A percentile compares a stretch with the other conserved stretches of the same genome.
phyloP scores from a whole-genome alignment of 1,140 invertebrate species.

The Drosophila athabasca region DNA sequence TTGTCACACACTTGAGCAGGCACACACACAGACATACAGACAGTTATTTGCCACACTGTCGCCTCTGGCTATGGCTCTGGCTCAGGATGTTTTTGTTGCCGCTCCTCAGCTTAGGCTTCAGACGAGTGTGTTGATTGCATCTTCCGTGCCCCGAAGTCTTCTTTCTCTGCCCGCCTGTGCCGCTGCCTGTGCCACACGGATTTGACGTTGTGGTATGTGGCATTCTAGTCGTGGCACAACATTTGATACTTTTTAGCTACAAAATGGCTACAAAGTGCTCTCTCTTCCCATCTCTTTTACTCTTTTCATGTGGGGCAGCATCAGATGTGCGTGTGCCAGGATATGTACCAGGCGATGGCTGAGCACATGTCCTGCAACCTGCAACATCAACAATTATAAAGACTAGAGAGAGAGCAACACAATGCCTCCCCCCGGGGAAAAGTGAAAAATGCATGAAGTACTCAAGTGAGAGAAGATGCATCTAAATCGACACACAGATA shows the following conservation, averaged over 20 bases:
- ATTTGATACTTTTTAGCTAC: conserved; percentile 65
- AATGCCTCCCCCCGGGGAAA: conserved; percentile 28
- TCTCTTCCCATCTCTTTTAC: too few relatives aligned
- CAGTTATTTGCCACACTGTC: conserved; percentile 76
- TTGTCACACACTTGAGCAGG: conserved; percentile 75
- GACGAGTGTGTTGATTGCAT: conserved; percentile 68
- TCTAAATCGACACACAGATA: conserved; percentile 13
- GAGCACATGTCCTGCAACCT: conserved; percentile 64
- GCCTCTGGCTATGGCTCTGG: conserved; percentile 42
- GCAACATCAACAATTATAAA: conserved; percentile 58
- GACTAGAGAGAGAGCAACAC: conserved; percentile 42
- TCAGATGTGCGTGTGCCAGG: conserved; percentile 10
- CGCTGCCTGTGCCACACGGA: conserved; percentile 14
- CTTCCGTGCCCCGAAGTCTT: conserved; percentile 12
- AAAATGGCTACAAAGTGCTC: conserved; percentile 46
- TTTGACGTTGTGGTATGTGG: conserved; percentile 51
- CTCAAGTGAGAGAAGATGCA: conserved; percentile 51
- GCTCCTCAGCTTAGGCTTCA: conserved; percentile 22
- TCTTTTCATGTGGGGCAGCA: not conserved
- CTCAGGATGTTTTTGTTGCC: conserved; percentile 25
- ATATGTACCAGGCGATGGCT: conserved; percentile 33
- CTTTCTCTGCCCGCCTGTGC: not conserved
- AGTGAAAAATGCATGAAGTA: conserved; percentile 69
- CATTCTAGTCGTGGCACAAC: conserved; percentile 39
- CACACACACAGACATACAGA: conserved; percentile 33